phyloP scores from a whole-genome alignment of 2,888 invertebrate species.

The Rhodophaea formosa region DNA sequence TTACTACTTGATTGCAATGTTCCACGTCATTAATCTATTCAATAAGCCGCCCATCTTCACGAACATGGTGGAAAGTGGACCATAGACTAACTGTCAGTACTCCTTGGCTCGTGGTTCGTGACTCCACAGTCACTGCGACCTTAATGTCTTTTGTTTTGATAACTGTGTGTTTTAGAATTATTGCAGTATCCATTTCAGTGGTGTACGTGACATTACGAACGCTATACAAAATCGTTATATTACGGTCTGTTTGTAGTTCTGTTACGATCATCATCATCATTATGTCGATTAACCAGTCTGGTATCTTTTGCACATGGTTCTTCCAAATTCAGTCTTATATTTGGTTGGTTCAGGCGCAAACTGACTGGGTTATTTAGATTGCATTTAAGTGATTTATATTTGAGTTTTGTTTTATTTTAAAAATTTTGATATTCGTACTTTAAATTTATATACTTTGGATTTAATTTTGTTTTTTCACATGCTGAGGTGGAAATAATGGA shows the following conservation, averaged over 20 bases:
- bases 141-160: slow-evolving; percentile 43
- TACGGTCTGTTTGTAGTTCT: background rate
- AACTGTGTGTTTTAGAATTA: background rate
- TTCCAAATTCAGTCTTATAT: too few relatives aligned
- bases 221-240: background rate
- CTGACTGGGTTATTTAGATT: too few relatives aligned
- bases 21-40: slow-evolving; percentile 36
- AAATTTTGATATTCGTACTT: too few relatives aligned
- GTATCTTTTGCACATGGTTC: too few relatives aligned
- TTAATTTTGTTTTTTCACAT: too few relatives aligned
- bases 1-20: background rate
- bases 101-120: slow-evolving; percentile 50
- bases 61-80: slow-evolving; percentile 57
- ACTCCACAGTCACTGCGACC: slow-evolving; percentile 51
- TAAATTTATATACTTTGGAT: too few relatives aligned
- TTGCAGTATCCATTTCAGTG: slow-evolving; percentile 14
- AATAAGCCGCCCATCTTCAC: slow-evolving; percentile 37
- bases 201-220: background rate
- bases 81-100: slow-evolving; percentile 58
- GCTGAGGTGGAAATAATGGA: too few relatives aligned
- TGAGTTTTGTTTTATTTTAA: too few relatives aligned
- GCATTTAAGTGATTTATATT: too few relatives aligned
- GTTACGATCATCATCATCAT: too few relatives aligned
- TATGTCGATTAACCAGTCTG: too few relatives aligned
- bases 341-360: too few relatives aligned